Evolutionary conservation across 2,797 vertebrate genomes (phyloP), one percentile per base, ranked within the genome.

Genomic region (Cossypha caffra): DNA sequence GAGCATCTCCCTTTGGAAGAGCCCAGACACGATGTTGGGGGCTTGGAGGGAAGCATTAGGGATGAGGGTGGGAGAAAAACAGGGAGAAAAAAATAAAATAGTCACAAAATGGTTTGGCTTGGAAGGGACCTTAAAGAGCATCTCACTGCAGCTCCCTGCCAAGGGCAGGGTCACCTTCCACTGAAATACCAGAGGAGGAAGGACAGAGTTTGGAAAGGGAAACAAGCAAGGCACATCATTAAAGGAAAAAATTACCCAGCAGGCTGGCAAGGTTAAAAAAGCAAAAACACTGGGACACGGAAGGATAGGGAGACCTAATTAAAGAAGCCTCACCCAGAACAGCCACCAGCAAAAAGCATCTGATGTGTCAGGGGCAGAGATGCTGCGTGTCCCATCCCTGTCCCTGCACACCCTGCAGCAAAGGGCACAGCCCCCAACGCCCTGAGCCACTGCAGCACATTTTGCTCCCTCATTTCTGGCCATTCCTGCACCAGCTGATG

Each of bases 211-310:
- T 77, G 71, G 71, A 48, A 58, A 88, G 63, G 31, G 38, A 83
- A 88, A 86, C 24, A 91, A 74, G 16, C 31, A 29, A 79, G 43
- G 61, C 35, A 31, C 40, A 54, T 69, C 40, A 54, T 69, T 7
- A 57, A 68, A 77, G 74, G 66, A 48, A 88, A 93, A 61, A 90
- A 68, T 15, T 23, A 85, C 5, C 77, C 84, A 59, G 20, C 57
- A 74, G 69, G 31, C 52, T 71, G 64, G 73, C 69, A 86, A 84
- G 48, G 73, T 77, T 86, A 86, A 74, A 84, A 66, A 73, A 47
- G 21, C 68, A 77, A 83, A 90, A 64, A 2, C 18, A 12, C 21
- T 4, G 31, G 18, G 77, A 64, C 59, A 61, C 0, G 0, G 7
- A 37, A 88, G 43, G 57, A 83, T 5, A 51, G 0, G n/a, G 77